Evolutionary conservation across 2,113 vertebrate species (phyloP).

Genomic region (Orcinus orca): DNA sequence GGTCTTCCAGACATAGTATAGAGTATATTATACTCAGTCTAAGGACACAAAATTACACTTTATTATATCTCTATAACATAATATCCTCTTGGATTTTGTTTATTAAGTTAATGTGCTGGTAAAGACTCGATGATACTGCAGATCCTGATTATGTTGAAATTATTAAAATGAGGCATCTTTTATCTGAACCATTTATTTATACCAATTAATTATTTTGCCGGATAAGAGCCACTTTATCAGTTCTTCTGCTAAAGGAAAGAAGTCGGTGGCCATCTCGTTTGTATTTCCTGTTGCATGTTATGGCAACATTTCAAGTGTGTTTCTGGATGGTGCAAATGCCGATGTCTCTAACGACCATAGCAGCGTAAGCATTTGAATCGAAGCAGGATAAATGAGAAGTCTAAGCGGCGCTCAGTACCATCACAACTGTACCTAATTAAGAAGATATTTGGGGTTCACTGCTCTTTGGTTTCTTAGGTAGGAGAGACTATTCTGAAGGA

Average conservation of each 20-base stretch:
- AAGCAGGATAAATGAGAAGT: background rate
- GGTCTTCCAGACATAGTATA: background rate
- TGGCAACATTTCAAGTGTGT: conserved; percentile 9
- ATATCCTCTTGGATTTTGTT: background rate
- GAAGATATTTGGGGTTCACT: background rate
- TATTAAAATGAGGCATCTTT: conserved; percentile 44
- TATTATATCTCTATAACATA: background rate
- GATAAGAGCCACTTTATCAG: background rate
- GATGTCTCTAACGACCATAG: background rate
- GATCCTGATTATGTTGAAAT: conserved; percentile 30
- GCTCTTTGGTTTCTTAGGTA: conserved; percentile 39
- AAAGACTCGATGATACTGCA: background rate
- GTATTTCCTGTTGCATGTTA: conserved; percentile 25
- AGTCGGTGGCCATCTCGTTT: background rate
- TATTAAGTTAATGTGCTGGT: background rate
- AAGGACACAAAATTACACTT: background rate
- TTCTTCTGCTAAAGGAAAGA: conserved; percentile 38
- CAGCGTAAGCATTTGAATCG: background rate
- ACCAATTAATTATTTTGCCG: conserved; percentile 13
- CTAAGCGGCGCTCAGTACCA: background rate
- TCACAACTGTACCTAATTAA: conserved; percentile 40
- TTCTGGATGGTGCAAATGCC: background rate
- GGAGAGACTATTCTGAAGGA: conserved; percentile 55
- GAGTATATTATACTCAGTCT: background rate
- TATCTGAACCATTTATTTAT: background rate